Conservation (phyloP, 37 sponge, comb jelly and placozoan species). For the Ianthella basta region DNA sequence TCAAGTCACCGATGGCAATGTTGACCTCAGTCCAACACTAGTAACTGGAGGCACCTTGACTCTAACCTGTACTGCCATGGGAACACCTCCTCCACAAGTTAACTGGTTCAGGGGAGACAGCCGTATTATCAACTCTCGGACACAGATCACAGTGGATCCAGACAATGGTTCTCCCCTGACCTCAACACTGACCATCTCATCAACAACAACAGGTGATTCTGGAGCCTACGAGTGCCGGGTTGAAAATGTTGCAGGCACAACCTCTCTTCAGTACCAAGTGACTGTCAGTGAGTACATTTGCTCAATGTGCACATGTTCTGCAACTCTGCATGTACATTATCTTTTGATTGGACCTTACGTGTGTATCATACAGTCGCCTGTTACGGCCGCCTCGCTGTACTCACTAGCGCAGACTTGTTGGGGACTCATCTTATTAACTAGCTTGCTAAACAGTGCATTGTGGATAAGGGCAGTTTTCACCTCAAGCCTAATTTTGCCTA, state of each 20-base stretch:
- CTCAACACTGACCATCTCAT: background rate
- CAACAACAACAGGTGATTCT: background rate
- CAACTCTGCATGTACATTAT: too few species aligned
- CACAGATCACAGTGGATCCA: background rate
- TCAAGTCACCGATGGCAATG: background rate
- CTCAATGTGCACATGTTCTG: too few species aligned
- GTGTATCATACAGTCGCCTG: too few species aligned
- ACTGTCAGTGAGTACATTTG: too few species aligned
- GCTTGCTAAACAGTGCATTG: too few species aligned
- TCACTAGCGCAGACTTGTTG: too few species aligned
- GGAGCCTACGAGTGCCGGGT: slow-evolving; percentile 23
- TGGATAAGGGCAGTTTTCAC: too few species aligned
- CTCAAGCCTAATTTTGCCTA: too few species aligned
- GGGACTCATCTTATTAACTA: too few species aligned
- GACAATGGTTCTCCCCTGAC: background rate
- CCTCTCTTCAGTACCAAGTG: background rate
- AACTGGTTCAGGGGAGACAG: slow-evolving; percentile 28
- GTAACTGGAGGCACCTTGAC: background rate
- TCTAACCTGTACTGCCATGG: background rate
- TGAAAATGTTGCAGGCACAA: slow-evolving; percentile 2
- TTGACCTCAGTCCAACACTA: background rate
- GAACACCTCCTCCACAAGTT: slow-evolving; percentile 24
- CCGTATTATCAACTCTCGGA: background rate
- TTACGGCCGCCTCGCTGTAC: too few species aligned
- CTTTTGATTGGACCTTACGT: too few species aligned